These are phyloP conservation scores for Drosophila tropicalis DNA, from an alignment of 1,140 invertebrate species.

Conservation along the genomic window DNA sequence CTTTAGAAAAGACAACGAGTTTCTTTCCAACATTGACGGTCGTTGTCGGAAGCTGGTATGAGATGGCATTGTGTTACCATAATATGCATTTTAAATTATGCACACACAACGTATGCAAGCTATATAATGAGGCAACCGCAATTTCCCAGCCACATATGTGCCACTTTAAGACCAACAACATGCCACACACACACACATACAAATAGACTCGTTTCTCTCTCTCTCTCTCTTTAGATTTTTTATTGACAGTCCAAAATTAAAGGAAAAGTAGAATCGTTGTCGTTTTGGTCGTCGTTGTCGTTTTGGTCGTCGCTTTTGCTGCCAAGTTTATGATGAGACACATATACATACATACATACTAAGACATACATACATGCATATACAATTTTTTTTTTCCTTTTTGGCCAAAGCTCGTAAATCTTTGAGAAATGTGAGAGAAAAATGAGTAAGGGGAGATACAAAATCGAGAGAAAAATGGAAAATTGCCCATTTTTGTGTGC, in stretches of 20 bases:
- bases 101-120: slow-evolving; percentile 63
- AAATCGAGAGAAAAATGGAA: slow-evolving; percentile 62
- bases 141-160: slow-evolving; percentile 39
- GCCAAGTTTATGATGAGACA: slow-evolving; percentile 61
- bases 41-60: slow-evolving; percentile 1
- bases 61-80: slow-evolving; percentile 36
- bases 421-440: slow-evolving; percentile 37
- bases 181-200: neutral
- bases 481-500: slow-evolving; percentile 67
- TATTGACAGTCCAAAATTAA: slow-evolving; percentile 32
- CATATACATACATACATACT: slow-evolving; percentile 26
- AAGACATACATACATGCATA: slow-evolving; percentile 20
- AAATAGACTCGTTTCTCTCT: no score
- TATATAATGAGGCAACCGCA: slow-evolving; percentile 60
- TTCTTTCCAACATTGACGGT: slow-evolving; percentile 24
- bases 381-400: slow-evolving; percentile 24
- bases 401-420: slow-evolving; percentile 67
- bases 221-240: slow-evolving; percentile 1
- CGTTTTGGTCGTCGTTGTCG: slow-evolving; percentile 29
- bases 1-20: slow-evolving; percentile 3
- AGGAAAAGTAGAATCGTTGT: slow-evolving; percentile 31
- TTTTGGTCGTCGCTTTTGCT: slow-evolving; percentile 44
- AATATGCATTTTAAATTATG: slow-evolving; percentile 65
- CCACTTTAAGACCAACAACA: slow-evolving; percentile 20
- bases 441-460: neutral